A percentile compares a stretch with the other conserved stretches of the same genome.
Evolutionary conservation across 2,797 vertebrate species (phyloP).

Genomic region (Emys orbicularis): DNA sequence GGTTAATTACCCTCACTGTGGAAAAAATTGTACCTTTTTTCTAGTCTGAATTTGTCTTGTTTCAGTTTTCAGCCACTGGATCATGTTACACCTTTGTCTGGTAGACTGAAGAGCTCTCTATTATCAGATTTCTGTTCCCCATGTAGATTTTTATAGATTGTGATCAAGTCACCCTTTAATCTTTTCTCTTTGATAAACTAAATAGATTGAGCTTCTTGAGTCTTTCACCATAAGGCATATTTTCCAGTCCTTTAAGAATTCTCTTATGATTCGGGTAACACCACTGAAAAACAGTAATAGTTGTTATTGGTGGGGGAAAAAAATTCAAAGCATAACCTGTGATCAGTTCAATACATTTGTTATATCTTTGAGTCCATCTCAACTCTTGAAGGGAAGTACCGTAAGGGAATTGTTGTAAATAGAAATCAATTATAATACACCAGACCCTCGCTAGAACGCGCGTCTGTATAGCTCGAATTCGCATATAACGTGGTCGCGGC

Average conservation of each 20-base stretch:
- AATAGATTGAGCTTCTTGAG: not conserved
- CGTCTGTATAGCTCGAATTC: too few relatives aligned
- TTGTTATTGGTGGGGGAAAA: not conserved
- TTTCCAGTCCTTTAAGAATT: not conserved
- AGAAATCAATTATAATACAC: not conserved
- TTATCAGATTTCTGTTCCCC: not conserved
- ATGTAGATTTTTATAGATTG: not conserved
- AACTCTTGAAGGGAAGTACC: not conserved
- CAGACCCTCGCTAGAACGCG: too few relatives aligned
- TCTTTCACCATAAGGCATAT: not conserved
- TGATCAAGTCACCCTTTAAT: not conserved
- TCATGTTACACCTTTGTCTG: not conserved
- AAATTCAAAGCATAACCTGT: not conserved
- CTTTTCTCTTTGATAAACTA: not conserved
- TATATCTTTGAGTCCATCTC: not conserved
- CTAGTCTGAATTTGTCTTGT: not conserved
- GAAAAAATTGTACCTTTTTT: not conserved
- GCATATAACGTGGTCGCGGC: too few relatives aligned
- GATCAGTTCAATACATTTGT: not conserved
- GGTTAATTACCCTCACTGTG: not conserved
- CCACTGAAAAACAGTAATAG: accelerated
- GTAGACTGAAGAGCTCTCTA: not conserved
- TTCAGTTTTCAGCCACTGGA: not conserved
- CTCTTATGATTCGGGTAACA: not conserved
- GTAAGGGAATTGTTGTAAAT: not conserved